These are phyloP conservation scores for Hyperoplus immaculatus DNA, from an alignment of 2,797 vertebrate genomes.

Conservation along the genomic window DNA sequence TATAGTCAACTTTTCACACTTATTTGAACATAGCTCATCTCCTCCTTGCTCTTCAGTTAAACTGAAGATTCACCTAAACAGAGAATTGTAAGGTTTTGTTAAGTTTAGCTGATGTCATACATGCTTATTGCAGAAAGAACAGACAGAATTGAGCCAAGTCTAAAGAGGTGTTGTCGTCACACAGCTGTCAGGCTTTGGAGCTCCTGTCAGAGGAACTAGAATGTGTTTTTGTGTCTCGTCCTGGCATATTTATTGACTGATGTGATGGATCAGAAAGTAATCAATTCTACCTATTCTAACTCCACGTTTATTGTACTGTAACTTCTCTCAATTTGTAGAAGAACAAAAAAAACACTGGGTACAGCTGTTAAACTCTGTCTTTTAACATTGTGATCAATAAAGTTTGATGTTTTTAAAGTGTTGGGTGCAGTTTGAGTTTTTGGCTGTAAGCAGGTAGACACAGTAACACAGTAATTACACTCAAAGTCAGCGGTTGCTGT, in stretches of 20 bases:
- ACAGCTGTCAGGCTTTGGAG: constrained; percentile 50
- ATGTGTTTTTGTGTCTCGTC: constrained; percentile 49
- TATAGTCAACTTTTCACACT: background rate
- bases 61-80: constrained; percentile 11
- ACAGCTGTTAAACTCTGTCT: constrained; percentile 74
- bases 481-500: background rate
- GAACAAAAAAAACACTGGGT: constrained; percentile 42
- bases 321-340: constrained; percentile 63
- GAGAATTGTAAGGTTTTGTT: constrained; percentile 5
- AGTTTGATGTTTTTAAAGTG: constrained; percentile 84
- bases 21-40: constrained; percentile 7
- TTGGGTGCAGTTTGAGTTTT: constrained; percentile 51
- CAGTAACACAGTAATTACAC: background rate
- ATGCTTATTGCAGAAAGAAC: constrained; percentile 36
- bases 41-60: constrained; percentile 6
- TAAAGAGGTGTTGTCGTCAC: constrained; percentile 19
- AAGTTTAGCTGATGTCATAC: constrained; percentile 24
- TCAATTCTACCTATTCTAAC: constrained; percentile 60
- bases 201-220: constrained; percentile 38
- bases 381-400: constrained; percentile 86
- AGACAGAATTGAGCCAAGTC: constrained; percentile 24
- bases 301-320: constrained; percentile 61
- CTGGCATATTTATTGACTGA: constrained; percentile 65
- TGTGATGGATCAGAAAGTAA: constrained; percentile 65
- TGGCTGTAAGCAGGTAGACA: constrained; percentile 1